Conservation (phyloP, 2,797 vertebrate genomes). For the Eupleurogrammus muticus region DNA sequence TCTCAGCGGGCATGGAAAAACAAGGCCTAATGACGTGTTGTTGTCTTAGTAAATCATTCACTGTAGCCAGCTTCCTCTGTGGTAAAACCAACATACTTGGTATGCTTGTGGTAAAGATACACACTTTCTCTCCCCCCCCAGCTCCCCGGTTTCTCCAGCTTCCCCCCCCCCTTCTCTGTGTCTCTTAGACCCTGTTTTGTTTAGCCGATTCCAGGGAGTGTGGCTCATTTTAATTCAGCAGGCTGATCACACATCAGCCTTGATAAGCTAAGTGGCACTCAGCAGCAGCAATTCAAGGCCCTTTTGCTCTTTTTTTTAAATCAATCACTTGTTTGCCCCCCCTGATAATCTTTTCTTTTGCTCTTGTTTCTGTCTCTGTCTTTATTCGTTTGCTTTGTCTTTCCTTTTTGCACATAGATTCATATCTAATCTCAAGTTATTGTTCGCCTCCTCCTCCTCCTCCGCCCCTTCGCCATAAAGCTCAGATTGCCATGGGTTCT, state of each 20-base stretch:
- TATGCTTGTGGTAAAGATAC: conserved; percentile 64
- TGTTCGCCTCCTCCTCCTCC: conserved; percentile 43
- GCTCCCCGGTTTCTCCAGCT: conserved; percentile 38
- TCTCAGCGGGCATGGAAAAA: conserved; percentile 54
- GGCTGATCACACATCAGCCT: conserved; percentile 70
- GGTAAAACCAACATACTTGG: conserved; percentile 65
- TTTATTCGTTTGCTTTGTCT: conserved; percentile 58
- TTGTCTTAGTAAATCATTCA: conserved; percentile 59
- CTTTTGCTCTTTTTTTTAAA: conserved; percentile 69
- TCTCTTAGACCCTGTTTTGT: conserved; percentile 65
- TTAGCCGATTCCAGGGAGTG: conserved; percentile 63
- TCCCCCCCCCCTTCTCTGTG: conserved; percentile 41
- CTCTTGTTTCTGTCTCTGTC: conserved; percentile 36
- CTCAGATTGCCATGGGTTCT: conserved; percentile 75
- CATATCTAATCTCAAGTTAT: conserved; percentile 58
- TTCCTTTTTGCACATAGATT: conserved; percentile 41
- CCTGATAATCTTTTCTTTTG: conserved; percentile 54
- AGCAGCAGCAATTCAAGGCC: conserved; percentile 70
- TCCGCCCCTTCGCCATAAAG: conserved; percentile 57
- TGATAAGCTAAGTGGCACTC: conserved; percentile 79
- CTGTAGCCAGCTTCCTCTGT: conserved; percentile 51
- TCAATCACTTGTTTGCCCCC: conserved; percentile 61
- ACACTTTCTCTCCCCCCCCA: conserved; percentile 38
- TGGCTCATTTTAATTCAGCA: conserved; percentile 77
- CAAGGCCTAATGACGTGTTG: conserved; percentile 56